phyloP scores from a whole-genome alignment of 2,797 vertebrate genomes.

The Coregonus suidteri region DNA sequence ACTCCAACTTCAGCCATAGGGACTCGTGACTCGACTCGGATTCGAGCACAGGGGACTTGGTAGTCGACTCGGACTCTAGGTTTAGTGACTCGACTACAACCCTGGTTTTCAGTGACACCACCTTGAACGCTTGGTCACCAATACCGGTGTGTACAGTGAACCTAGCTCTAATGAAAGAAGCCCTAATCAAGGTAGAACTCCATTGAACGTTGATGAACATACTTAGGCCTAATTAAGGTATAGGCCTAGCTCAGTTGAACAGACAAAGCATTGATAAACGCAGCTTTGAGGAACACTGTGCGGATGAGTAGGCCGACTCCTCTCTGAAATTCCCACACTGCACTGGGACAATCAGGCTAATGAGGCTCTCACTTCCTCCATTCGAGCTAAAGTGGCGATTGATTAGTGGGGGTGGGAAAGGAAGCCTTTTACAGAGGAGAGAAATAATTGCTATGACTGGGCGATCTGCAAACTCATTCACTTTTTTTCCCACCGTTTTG shows the following conservation, averaged over 20 bases:
- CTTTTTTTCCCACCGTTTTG: constrained; percentile 61
- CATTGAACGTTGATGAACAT: background rate
- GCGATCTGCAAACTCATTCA: constrained; percentile 76
- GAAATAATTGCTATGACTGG: constrained; percentile 79
- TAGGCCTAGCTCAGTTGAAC: constrained; percentile 30
- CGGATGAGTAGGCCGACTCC: constrained; percentile 70
- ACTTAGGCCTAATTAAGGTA: background rate
- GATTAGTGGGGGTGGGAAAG: constrained; percentile 75
- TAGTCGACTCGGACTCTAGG: no score
- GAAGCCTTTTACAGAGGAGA: constrained; percentile 75
- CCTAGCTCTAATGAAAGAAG: constrained; percentile 38
- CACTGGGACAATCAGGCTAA: constrained; percentile 76
- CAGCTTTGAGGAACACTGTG: constrained; percentile 62
- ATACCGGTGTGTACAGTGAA: constrained; percentile 7
- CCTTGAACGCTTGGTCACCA: background rate
- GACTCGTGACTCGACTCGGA: no score
- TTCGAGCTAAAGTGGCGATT: constrained; percentile 77
- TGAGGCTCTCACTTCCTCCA: constrained; percentile 74
- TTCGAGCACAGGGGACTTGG: no score
- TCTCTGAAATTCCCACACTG: constrained; percentile 63
- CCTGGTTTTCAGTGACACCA: no score
- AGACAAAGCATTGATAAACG: constrained; percentile 46
- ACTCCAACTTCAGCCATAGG: no score
- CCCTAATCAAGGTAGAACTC: background rate
- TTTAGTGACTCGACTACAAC: no score